Conservation (phyloP, 2,113 vertebrate species). For the Zapus hudsonius region DNA sequence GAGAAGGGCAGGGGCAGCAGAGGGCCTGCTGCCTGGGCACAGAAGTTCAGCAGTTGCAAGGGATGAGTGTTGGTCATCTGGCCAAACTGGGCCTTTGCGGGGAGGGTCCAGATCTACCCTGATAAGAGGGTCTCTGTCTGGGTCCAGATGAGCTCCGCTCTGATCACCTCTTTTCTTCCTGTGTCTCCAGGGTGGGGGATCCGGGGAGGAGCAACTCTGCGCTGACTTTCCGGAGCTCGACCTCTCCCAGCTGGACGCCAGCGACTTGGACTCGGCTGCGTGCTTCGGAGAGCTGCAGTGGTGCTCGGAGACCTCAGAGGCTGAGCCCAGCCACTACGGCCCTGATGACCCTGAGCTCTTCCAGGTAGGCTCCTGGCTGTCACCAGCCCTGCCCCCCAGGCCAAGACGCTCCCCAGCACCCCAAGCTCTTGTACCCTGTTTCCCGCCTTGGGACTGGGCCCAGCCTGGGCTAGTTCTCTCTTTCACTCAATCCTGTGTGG, state of each 20-base stretch:
- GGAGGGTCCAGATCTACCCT: background rate
- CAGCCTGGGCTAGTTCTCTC: background rate
- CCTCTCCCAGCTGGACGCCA: constrained; percentile 96
- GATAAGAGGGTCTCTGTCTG: background rate
- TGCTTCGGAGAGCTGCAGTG: constrained; percentile 96
- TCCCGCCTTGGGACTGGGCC: background rate
- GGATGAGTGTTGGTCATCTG: background rate
- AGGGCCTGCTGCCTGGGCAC: background rate
- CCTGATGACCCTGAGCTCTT: constrained; percentile 92
- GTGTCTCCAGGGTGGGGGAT: constrained; percentile 90
- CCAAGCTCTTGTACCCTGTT: background rate
- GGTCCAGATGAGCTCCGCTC: background rate
- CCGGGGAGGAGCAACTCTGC: constrained; percentile 94
- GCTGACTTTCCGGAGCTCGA: constrained; percentile 97
- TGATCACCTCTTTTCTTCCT: constrained; percentile 51
- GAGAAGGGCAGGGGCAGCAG: background rate
- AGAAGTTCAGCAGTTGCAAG: background rate
- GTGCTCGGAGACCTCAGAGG: constrained; percentile 91
- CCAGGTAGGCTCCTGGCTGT: constrained; percentile 86
- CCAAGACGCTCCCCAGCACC: background rate
- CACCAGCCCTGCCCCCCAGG: rapidly evolving
- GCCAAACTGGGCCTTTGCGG: background rate
- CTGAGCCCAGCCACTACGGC: constrained; percentile 92
- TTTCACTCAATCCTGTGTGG: too few species aligned
- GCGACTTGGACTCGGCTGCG: constrained; percentile 94